Conservation (phyloP, 2,113 vertebrate species). For the Sterna hirundo region DNA sequence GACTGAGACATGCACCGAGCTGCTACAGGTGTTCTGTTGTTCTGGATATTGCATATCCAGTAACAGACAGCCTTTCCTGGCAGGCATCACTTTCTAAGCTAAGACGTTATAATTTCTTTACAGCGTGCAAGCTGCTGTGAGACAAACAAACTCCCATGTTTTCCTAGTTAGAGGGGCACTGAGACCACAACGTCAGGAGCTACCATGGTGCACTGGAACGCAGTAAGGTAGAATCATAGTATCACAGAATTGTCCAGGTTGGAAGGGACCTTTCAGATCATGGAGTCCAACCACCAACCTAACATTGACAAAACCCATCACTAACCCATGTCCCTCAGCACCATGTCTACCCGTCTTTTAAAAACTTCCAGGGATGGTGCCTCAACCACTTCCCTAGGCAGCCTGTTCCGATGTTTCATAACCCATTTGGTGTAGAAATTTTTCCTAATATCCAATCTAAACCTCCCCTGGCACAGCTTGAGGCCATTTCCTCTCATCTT, state of each 20-base stretch:
- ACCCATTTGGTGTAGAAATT: not conserved
- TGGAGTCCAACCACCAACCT: not conserved
- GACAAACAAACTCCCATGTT: not conserved
- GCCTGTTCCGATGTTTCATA: not conserved
- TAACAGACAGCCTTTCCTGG: not conserved
- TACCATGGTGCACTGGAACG: not conserved
- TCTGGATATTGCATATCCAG: not conserved
- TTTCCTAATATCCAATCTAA: not conserved
- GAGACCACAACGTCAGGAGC: not conserved
- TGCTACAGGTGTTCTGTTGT: not conserved
- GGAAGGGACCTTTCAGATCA: not conserved
- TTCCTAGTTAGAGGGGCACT: not conserved
- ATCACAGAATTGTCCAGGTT: not conserved
- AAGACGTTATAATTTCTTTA: not conserved
- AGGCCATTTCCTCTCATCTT: not conserved
- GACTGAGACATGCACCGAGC: rapidly evolving
- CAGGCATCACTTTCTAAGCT: not conserved
- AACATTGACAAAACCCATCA: not conserved
- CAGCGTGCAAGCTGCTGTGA: not conserved
- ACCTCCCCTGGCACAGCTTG: not conserved
- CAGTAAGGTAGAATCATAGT: not conserved
- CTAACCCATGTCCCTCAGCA: not conserved
- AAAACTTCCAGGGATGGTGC: not conserved
- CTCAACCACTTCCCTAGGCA: not conserved
- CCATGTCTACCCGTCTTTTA: not conserved